A percentile compares a stretch with the other conserved stretches of the same genome.
Conservation (phyloP, 2,888 invertebrate genomes). For the Rhagonycha lutea region DNA sequence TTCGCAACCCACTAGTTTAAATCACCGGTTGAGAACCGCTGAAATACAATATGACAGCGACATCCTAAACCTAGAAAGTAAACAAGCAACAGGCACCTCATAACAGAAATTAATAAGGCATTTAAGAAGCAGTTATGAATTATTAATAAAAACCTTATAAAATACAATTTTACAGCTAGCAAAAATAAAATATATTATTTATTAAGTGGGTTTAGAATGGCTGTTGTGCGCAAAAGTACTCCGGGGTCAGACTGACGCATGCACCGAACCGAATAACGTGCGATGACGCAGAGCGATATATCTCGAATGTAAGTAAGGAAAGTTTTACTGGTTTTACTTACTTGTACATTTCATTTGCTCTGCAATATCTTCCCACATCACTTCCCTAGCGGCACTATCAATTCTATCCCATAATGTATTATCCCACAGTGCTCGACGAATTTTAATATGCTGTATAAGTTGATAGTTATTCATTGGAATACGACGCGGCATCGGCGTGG, state of each 20-base stretch:
- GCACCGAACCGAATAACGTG: slow-evolving; percentile 5
- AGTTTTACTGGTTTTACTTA: slow-evolving; percentile 26
- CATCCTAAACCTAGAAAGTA: background rate
- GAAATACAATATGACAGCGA: background rate
- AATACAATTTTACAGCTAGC: background rate
- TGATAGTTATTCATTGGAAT: slow-evolving; percentile 37
- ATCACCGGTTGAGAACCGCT: background rate
- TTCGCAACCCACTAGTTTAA: background rate
- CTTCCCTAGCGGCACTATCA: slow-evolving; percentile 37
- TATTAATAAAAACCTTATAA: too few species aligned
- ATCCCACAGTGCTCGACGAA: slow-evolving; percentile 36
- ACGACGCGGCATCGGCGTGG: slow-evolving; percentile 21
- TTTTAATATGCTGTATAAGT: slow-evolving; percentile 35
- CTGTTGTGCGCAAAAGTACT: slow-evolving; percentile 45
- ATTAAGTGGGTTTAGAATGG: slow-evolving; percentile 10
- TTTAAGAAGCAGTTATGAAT: too few species aligned
- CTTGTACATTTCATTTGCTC: slow-evolving; percentile 35
- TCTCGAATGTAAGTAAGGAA: background rate
- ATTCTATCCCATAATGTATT: slow-evolving; percentile 33
- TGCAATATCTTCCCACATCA: slow-evolving; percentile 45
- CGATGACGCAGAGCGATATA: slow-evolving; percentile 16
- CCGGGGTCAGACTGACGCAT: slow-evolving; percentile 49
- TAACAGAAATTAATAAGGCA: background rate
- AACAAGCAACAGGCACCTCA: background rate
- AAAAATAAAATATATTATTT: background rate